Evolutionary conservation across 2,888 invertebrate species (phyloP), one percentile per base, ranked within the genome.

Genomic region (Augochlorella aurata): DNA sequence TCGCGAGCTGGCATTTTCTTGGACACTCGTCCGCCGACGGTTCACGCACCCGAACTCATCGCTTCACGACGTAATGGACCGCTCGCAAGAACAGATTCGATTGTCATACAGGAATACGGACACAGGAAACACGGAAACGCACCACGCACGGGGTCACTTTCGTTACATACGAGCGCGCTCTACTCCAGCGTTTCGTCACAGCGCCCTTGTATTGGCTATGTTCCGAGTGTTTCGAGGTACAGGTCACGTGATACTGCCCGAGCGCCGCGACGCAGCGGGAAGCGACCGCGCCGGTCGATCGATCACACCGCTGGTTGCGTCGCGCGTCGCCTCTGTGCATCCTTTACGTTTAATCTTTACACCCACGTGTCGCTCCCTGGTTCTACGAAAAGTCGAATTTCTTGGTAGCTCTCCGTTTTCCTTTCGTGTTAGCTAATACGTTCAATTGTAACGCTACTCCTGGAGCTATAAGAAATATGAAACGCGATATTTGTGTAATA

Each of bases 1-100:
- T 77, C 74, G 65, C 73, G 82, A 65, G 44, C 52, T 82, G 84
- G 85, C 90, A 90, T 90, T 80, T 86, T 90, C 69, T 52, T 38
- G 21, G n/a, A 8, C 7, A 8, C 58, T 4, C 24, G 47, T 66
- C n/a, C 47, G 44, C 0, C 24, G 66, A n/a, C n/a, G 24, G 2
- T 67, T 68, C 79, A 76, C 52, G 67, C 65, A 70, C 18, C 58
- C 54, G 24, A 16, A 8, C 49, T 18, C 82, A 82, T 82, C 29
- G 14, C n/a, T 14, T 12, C 24, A 38, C 0, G 1, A 1, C 0
- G 5, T 3, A 12, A 1, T 1, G 0, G 9, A 18, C 49, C 9
- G 3, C 45, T 14, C 0, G 16, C 29, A 10, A 1, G 7, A 3
- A 8, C 10, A 9, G 16, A n/a, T 21, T 49, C 21, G 1, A 24